phyloP scores from a whole-genome alignment of 2,797 vertebrate genomes.

The Chiroxiphia lanceolata region DNA sequence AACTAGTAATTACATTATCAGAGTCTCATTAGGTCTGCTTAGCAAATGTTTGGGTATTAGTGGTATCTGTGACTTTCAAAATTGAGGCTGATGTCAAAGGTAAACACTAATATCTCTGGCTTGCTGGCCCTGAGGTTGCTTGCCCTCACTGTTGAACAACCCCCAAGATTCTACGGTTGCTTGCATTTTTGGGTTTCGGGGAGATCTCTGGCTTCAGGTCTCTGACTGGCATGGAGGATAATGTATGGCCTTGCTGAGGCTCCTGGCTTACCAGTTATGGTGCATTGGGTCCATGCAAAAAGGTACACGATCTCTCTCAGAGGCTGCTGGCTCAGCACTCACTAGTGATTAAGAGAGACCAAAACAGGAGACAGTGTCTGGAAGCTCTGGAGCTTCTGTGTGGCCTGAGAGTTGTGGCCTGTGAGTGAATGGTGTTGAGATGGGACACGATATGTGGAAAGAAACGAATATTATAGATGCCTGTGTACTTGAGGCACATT shows the following conservation, averaged over 20 bases:
- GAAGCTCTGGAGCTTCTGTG: neutral
- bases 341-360: neutral
- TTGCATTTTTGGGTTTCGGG: neutral
- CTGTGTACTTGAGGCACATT: neutral
- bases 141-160: neutral
- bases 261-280: neutral
- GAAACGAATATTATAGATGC: neutral
- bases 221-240: accelerated
- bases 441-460: neutral
- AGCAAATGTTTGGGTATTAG: neutral
- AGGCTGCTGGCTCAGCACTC: neutral
- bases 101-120: neutral
- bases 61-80: neutral
- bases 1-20: neutral
- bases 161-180: neutral
- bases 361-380: neutral
- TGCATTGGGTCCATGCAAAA: neutral
- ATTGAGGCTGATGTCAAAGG: neutral
- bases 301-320: neutral
- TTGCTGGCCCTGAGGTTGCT: neutral
- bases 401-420: accelerated
- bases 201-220: neutral
- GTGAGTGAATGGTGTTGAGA: neutral
- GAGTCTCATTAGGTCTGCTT: neutral
- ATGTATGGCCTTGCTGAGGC: neutral